phyloP scores from a whole-genome alignment of 2,113 vertebrate genomes.

The Tupaia chinensis region DNA sequence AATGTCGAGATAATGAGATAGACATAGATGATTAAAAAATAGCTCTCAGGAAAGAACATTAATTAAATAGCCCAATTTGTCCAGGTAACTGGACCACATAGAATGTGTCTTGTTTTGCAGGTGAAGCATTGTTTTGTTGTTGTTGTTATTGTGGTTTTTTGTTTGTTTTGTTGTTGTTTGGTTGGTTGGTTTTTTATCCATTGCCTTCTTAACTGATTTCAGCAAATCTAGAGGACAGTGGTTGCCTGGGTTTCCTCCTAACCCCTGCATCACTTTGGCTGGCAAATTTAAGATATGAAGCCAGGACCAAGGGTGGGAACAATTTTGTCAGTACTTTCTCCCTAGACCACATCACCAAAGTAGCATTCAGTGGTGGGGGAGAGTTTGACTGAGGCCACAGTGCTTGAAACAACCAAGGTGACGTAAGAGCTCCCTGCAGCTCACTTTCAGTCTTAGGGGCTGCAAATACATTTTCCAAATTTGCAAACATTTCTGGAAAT shows the following conservation, averaged over 20 bases:
- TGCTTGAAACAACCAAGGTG: neutral
- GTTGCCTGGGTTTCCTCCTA: neutral
- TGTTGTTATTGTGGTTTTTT: no score
- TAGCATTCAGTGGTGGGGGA: neutral
- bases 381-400: neutral
- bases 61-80: neutral
- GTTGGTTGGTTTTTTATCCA: neutral
- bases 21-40: neutral
- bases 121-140: neutral
- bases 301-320: neutral
- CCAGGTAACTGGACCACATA: neutral
- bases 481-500: neutral
- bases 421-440: neutral
- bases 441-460: neutral
- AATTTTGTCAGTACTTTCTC: neutral
- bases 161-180: no score
- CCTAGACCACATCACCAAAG: neutral
- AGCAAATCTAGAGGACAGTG: neutral
- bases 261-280: neutral
- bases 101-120: neutral
- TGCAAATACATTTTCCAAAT: conserved; percentile 16
- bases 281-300: neutral
- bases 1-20: neutral
- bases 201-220: neutral
- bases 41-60: neutral